These are phyloP conservation scores for Trinorchestia longiramus DNA, from an alignment of 1,140 invertebrate species.

Conservation along the genomic window DNA sequence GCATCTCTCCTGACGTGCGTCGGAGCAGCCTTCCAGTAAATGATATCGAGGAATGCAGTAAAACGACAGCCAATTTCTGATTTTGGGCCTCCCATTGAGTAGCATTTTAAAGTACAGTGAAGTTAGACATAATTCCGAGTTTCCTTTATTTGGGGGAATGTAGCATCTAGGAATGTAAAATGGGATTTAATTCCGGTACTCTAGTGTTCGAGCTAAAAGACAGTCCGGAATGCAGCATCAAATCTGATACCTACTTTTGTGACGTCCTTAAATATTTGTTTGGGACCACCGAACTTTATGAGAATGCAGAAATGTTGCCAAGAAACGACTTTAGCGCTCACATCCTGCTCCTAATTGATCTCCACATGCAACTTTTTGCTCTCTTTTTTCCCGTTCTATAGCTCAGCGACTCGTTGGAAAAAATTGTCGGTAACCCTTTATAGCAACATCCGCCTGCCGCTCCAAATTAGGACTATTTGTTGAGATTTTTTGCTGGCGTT, in stretches of 20 bases:
- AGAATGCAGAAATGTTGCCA: neutral
- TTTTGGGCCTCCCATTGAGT: neutral
- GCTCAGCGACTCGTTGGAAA: neutral
- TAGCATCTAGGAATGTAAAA: neutral
- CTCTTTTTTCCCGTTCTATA: neutral
- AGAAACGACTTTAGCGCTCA: neutral
- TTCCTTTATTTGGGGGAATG: neutral
- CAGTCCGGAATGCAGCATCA: neutral
- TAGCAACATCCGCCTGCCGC: constrained; percentile 18
- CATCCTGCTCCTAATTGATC: constrained; percentile 52
- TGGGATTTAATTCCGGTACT: neutral
- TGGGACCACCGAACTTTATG: constrained; percentile 7
- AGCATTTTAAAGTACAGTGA: neutral
- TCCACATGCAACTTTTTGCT: constrained; percentile 9
- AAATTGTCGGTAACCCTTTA: neutral
- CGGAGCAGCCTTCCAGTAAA: neutral
- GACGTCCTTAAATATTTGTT: neutral
- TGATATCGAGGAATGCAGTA: neutral
- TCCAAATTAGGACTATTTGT: constrained; percentile 14
- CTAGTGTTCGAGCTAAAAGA: neutral
- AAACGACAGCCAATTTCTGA: neutral
- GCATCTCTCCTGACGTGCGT: neutral
- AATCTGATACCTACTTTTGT: neutral
- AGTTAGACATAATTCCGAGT: neutral
- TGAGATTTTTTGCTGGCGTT: neutral